Conservation (phyloP, 2,797 vertebrate species). For the Cephalopachus bancanus region DNA sequence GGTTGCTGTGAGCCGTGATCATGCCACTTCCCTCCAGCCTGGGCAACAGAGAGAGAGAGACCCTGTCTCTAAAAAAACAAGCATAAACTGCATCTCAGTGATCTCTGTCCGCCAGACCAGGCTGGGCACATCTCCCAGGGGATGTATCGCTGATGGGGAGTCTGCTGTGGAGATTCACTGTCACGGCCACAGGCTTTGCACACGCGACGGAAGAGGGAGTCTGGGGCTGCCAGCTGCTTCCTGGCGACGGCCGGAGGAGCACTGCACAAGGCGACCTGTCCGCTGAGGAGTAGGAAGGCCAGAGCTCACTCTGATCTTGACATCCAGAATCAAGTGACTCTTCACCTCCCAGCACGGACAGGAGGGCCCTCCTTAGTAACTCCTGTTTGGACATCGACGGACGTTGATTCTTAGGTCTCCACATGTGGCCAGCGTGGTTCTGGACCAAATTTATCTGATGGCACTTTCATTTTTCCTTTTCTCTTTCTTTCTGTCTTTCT, state of each 20-base stretch:
- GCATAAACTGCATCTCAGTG: neutral
- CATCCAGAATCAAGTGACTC: slow-evolving; percentile 72
- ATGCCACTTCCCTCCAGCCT: no score
- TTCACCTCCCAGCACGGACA: slow-evolving; percentile 63
- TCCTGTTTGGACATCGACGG: neutral
- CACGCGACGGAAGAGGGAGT: neutral
- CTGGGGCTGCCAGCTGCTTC: slow-evolving; percentile 43
- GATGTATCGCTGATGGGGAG: neutral
- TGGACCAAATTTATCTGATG: slow-evolving; percentile 40
- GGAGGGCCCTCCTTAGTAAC: slow-evolving; percentile 52
- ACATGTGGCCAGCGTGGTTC: neutral
- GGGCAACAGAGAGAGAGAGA: no score
- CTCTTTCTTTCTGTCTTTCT: neutral
- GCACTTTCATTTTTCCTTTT: neutral
- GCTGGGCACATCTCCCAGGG: neutral
- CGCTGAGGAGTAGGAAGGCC: slow-evolving; percentile 69
- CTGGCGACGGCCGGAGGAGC: slow-evolving; percentile 26
- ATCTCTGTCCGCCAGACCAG: neutral
- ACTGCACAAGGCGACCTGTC: slow-evolving; percentile 65
- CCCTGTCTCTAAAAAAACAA: no score
- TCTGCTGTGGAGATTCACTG: neutral
- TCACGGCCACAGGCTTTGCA: neutral
- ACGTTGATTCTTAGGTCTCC: slow-evolving; percentile 55
- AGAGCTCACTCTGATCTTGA: slow-evolving; percentile 60
- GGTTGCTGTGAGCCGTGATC: no score